These are phyloP conservation scores for Diglossa cyanea DNA, from an alignment of 2,797 vertebrate species.

Conservation along the genomic window DNA sequence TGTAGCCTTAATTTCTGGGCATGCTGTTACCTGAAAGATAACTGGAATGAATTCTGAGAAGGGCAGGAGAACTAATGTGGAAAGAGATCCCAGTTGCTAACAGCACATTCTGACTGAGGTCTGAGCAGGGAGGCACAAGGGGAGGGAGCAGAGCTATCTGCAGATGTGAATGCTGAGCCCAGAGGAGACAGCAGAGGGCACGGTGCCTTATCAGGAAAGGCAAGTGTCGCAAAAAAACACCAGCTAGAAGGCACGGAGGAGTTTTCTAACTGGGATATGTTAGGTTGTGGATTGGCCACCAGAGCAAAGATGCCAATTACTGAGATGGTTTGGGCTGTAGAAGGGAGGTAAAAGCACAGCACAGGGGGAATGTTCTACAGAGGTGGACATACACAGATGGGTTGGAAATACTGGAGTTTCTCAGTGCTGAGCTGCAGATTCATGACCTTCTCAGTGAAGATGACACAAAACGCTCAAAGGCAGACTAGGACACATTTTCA, in stretches of 20 bases:
- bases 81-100: not conserved
- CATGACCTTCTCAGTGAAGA: not conserved
- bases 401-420: not conserved
- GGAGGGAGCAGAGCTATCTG: not conserved
- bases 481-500: not conserved
- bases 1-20: conserved; percentile 46
- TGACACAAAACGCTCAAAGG: not conserved
- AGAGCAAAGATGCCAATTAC: not conserved
- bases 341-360: not conserved
- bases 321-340: not conserved
- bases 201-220: fast-evolving
- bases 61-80: not conserved
- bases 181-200: not conserved
- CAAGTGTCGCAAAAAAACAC: not conserved
- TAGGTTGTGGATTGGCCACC: not conserved
- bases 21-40: conserved; percentile 38
- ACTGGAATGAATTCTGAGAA: conserved; percentile 24
- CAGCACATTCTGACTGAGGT: not conserved
- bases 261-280: not conserved
- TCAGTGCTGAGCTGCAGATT: not conserved
- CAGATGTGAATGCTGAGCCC: fast-evolving
- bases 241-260: fast-evolving
- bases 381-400: not conserved
- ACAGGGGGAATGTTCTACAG: not conserved
- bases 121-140: fast-evolving